Evolutionary conservation across 2,888 invertebrate species (phyloP).

Genomic region (Nomada hirtipes): DNA sequence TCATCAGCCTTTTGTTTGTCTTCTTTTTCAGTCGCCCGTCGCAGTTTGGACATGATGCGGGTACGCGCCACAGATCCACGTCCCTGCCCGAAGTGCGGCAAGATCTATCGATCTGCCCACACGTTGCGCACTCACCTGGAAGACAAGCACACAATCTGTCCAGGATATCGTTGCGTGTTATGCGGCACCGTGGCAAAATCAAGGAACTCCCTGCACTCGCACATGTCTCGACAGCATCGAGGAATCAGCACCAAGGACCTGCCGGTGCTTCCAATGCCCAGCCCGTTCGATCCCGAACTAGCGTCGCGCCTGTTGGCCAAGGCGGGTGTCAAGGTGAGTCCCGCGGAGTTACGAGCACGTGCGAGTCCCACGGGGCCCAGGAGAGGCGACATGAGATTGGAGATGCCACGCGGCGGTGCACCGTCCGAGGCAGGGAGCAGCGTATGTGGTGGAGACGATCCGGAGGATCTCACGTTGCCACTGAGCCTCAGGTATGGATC

Average conservation of each 20-base stretch:
- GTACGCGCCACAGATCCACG: slow-evolving; percentile 96
- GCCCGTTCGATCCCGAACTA: slow-evolving; percentile 95
- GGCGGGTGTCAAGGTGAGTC: slow-evolving; percentile 94
- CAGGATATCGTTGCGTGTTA: slow-evolving; percentile 95
- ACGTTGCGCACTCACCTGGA: slow-evolving; percentile 96
- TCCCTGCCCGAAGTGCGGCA: slow-evolving; percentile 96
- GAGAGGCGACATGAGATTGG: slow-evolving; percentile 91
- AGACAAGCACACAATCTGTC: slow-evolving; percentile 97
- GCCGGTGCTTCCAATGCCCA: slow-evolving; percentile 96
- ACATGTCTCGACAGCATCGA: slow-evolving; percentile 97
- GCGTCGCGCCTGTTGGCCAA: slow-evolving; percentile 93
- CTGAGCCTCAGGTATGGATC: slow-evolving; percentile 87
- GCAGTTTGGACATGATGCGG: slow-evolving; percentile 93
- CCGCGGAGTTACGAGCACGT: slow-evolving; percentile 92
- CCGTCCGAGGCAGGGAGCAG: slow-evolving; percentile 90
- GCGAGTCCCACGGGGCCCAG: slow-evolving; percentile 94
- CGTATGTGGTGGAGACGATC: slow-evolving; percentile 92
- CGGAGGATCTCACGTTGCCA: slow-evolving; percentile 92
- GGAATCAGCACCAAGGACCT: slow-evolving; percentile 97
- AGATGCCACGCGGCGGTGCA: slow-evolving; percentile 90
- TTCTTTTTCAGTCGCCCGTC: slow-evolving; percentile 84
- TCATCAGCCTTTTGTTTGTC: slow-evolving; percentile 57
- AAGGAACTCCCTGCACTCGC: slow-evolving; percentile 95
- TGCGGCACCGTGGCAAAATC: slow-evolving; percentile 97
- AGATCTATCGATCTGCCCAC: slow-evolving; percentile 96